phyloP scores from a whole-genome alignment of 2,888 invertebrate genomes.

The Apamea monoglypha region DNA sequence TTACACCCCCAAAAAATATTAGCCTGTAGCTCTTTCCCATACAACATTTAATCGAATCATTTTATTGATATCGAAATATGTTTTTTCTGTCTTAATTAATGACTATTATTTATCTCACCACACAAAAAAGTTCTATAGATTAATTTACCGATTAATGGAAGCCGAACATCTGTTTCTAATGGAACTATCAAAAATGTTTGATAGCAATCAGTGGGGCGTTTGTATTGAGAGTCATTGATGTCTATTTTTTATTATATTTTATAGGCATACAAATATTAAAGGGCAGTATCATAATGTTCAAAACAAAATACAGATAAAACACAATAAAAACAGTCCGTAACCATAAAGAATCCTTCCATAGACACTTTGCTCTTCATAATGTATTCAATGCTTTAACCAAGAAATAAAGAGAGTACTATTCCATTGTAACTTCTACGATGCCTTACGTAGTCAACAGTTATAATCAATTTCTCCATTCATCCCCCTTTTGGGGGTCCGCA shows the following conservation, averaged over 20 bases:
- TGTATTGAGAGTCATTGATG: constrained; percentile 46
- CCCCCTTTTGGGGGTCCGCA: not conserved
- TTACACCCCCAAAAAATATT: not conserved
- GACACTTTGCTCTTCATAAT: not conserved
- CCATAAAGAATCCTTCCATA: not conserved
- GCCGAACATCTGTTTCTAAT: constrained; percentile 80
- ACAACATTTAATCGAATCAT: constrained; percentile 40
- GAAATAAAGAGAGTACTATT: not conserved
- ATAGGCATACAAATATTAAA: constrained; percentile 23
- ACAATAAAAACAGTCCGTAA: not conserved
- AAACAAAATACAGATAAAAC: not conserved
- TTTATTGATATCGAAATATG: constrained; percentile 21
- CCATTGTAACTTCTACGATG: not conserved
- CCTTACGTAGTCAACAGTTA: not conserved
- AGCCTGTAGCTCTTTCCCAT: constrained; percentile 10
- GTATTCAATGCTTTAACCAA: no score
- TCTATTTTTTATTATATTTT: constrained; percentile 34
- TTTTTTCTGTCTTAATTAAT: constrained; percentile 39
- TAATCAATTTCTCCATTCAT: not conserved
- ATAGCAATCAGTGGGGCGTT: constrained; percentile 72
- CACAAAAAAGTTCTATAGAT: constrained; percentile 67
- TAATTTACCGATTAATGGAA: constrained; percentile 76
- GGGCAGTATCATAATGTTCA: not conserved
- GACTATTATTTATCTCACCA: constrained; percentile 57
- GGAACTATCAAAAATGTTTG: constrained; percentile 76